Base-by-base conservation (phyloP, 2,113 vertebrate species). In the Chlorocebus sabaeus region DNA sequence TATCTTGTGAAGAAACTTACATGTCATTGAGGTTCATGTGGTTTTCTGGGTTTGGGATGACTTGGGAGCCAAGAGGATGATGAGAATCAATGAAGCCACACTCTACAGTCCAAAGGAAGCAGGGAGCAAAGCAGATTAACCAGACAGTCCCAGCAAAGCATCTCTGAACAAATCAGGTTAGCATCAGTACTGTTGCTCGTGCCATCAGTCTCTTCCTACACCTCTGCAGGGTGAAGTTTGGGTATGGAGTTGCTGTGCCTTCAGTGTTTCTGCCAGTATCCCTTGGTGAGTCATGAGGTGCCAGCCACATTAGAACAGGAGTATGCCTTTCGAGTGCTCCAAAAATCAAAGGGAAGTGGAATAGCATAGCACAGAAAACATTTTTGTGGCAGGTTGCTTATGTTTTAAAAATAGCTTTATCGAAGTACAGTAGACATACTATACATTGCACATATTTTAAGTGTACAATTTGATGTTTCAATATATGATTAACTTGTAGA, bases 321-420 rank as follows among this genome's bases (percentile, higher is more conserved):
- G 81, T 18, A 48, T 23, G 7, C 22, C 16, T 91, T 95, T 81
- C 11, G 27, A 45, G 17, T 80, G 10, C 16, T 75, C 40, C n/a
- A 93, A 90, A 90, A 93, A 27, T 11, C 43, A 89, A 91, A 81
- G 32, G 30, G 32, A 81, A 86, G 35, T 40, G 9, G 52, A 84
- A 95, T 1, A 87, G 5, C 35, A 43, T 3, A 90, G 45, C 9
- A 80, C 11, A 64, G 35, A n/a, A 48, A 67, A 93, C 35, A 50
- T 16, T 78, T 92, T 92, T 38, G 0, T 38, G 38, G 40, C 50
- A 88, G 23, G 55, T 75, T 78, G 11, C 59, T 94, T 85, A 80
- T 45, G 86, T 82, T 94, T 67, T 25, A 82, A 80, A 89, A 93
- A 50, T 5, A 91, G 25, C 25, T 90, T 92, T 93, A 76, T 67